Base-by-base conservation (phyloP, 2,888 invertebrate species). In the Amphiduros pacificus region DNA sequence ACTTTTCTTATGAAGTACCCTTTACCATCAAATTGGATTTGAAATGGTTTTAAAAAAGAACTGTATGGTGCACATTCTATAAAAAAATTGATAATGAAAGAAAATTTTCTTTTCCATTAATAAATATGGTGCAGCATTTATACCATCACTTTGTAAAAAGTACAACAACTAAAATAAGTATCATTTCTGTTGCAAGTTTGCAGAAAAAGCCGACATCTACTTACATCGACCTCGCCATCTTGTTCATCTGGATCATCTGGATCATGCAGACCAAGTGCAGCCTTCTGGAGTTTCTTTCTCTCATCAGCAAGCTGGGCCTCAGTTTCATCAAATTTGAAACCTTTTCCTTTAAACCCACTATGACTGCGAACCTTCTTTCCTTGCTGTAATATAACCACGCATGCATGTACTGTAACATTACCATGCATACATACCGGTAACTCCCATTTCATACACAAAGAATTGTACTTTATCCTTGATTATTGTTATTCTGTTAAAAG, bases 161-260 rank as follows among this genome's bases (percentile, higher is more conserved):
- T n/a, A n/a, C n/a, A n/a, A n/a, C n/a, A n/a, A n/a, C n/a, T n/a
- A n/a, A n/a, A n/a, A n/a, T n/a, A n/a, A n/a, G n/a, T n/a, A n/a
- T n/a, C n/a, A n/a, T n/a, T 36, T 36, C 36, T 11, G 36, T 11
- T 36, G 9, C 9, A 36, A 36, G 36, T 36, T 17, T 36, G 36
- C 36, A 36, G 17, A 9, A 36, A 9, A 36, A 9, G 17, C 17
- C 17, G 9, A 36, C 36, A 36, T 36, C n/a, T n/a, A 71, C 78
- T 76, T 69, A 82, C 84, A 77, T 97, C 96, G 62, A 95, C 92
- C 77, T 96, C 97, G 64, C 95, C 90, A 48, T 59, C 90, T 76
- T 99, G 98, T 77, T 98, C 98, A n/a, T n/a, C n/a, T n/a, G n/a
- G n/a, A 73, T 98, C 98, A 73, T 98, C 98, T 0, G 96, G 96